Conservation (phyloP, 2,888 invertebrate genomes). For the Argyresthia goedartella region DNA sequence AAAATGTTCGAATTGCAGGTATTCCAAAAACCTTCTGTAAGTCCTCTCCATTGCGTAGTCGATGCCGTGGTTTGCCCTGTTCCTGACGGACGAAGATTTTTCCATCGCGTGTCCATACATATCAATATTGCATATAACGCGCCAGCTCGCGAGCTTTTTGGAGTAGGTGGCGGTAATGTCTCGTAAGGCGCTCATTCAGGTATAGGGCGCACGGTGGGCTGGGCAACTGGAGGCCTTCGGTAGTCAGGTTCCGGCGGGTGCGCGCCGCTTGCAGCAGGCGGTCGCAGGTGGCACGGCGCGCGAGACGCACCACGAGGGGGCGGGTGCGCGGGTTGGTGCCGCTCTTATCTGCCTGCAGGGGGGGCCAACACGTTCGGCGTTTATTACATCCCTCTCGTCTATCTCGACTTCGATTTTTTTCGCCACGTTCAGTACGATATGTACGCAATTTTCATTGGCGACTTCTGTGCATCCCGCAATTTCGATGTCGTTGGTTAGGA, state of each 20-base stretch:
- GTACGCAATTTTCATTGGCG: not conserved
- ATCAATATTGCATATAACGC: not conserved
- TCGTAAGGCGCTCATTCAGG: not conserved
- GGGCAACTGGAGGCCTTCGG: not conserved
- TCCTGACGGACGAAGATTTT: not conserved
- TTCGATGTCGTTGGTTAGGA: not conserved
- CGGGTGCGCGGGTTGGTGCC: not conserved
- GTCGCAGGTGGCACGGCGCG: not conserved
- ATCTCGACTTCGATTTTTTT: not conserved
- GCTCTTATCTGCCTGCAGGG: not conserved
- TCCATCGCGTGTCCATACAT: not conserved
- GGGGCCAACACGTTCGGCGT: not conserved
- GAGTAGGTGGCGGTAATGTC: not conserved
- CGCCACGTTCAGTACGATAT: not conserved
- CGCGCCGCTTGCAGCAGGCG: not conserved
- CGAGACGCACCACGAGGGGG: not conserved
- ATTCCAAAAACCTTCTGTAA: too few relatives aligned
- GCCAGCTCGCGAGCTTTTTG: not conserved
- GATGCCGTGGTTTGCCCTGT: not conserved
- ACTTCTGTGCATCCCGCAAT: not conserved
- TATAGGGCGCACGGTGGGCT: not conserved
- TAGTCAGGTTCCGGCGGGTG: not conserved
- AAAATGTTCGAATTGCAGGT: too few relatives aligned
- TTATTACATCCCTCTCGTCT: not conserved
- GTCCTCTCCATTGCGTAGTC: too few relatives aligned